Evolutionary conservation across 2,888 invertebrate genomes (phyloP).

Genomic region (Pandemis cinnamomeana): DNA sequence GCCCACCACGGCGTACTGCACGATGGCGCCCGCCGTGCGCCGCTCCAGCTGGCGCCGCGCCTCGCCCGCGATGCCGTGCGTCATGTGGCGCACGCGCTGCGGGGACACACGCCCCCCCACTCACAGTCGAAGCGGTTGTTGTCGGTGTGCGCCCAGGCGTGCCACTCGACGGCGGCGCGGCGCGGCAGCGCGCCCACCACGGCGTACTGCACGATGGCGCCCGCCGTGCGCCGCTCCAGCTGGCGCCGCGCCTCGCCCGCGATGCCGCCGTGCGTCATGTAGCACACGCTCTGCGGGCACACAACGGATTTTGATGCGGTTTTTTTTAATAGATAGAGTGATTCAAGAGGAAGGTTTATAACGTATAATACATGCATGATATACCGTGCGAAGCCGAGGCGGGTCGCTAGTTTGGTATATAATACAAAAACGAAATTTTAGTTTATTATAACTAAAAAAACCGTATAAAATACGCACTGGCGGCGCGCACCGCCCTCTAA

Average conservation of each 20-base stretch:
- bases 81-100: conserved; percentile 90
- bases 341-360: too few relatives aligned
- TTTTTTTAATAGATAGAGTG: too few relatives aligned
- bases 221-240: conserved; percentile 92
- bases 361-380: too few relatives aligned
- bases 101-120: conserved; percentile 55
- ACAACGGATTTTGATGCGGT: too few relatives aligned
- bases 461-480: too few relatives aligned
- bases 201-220: conserved; percentile 94
- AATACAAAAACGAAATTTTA: not conserved
- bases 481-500: too few relatives aligned
- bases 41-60: conserved; percentile 93
- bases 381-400: too few relatives aligned
- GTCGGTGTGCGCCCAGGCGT: conserved; percentile 95
- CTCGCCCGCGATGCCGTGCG: conserved; percentile 88
- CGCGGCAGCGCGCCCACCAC: conserved; percentile 93
- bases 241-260: conserved; percentile 91
- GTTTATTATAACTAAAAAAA: too few relatives aligned
- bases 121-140: conserved; percentile 95
- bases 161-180: conserved; percentile 94
- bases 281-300: conserved; percentile 87
- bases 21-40: conserved; percentile 93
- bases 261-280: conserved; percentile 89
- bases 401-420: too few relatives aligned
- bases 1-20: conserved; percentile 93